Evolutionary conservation across 92 coral and sea anemone species (phyloP).

Genomic region (Porites lobata): DNA sequence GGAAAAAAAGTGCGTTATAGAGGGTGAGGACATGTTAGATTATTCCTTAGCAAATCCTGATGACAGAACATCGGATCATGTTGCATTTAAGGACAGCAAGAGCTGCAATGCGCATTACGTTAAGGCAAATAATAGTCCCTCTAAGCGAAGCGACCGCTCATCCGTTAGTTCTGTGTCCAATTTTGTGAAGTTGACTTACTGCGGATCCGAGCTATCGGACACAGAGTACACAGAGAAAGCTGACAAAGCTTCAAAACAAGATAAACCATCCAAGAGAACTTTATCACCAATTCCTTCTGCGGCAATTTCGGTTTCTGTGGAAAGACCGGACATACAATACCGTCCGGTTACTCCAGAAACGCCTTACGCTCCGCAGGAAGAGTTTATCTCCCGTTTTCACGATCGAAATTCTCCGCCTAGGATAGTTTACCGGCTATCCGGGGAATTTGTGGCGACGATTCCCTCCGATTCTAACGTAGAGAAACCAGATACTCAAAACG

Average conservation of each 20-base stretch:
- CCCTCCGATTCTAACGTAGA: conserved; percentile 29
- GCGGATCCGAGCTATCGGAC: conserved; percentile 89
- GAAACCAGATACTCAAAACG: conserved; percentile 19
- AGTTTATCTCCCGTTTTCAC: conserved; percentile 78
- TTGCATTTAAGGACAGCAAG: background rate
- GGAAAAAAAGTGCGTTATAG: conserved; percentile 28
- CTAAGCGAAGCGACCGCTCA: conserved; percentile 38
- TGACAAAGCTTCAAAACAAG: conserved; percentile 31
- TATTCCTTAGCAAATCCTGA: background rate
- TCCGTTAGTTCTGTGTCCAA: conserved; percentile 60
- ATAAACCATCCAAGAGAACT: conserved; percentile 24
- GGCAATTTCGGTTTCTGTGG: conserved; percentile 39
- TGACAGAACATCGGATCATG: background rate
- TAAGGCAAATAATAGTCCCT: background rate
- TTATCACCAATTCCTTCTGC: conserved; percentile 4
- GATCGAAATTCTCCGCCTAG: conserved; percentile 77
- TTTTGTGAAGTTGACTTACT: conserved; percentile 82
- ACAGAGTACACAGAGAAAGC: conserved; percentile 67
- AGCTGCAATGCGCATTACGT: conserved; percentile 10
- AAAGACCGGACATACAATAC: conserved; percentile 72
- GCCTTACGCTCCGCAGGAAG: conserved; percentile 94
- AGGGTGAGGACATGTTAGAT: background rate
- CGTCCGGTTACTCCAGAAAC: conserved; percentile 75
- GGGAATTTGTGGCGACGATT: conserved; percentile 75
- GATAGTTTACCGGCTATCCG: conserved; percentile 83